Percentiles rank a stretch among this genome's conserved stretches.
phyloP scores from a whole-genome alignment of 2,113 vertebrate genomes.

The Entomyzon cyanotis region DNA sequence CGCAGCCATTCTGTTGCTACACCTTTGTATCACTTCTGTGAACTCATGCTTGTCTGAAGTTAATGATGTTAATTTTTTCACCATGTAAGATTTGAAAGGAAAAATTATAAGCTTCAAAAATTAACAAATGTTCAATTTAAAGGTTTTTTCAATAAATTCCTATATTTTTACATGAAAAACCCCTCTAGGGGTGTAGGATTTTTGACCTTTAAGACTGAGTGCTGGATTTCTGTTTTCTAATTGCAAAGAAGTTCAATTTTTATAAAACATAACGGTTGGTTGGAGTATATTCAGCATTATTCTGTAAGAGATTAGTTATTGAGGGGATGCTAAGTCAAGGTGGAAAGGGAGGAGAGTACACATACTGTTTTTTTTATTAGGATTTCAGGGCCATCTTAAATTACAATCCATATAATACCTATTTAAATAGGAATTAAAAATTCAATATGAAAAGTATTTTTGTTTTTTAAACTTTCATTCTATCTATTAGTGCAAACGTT shows the following conservation, averaged over 20 bases:
- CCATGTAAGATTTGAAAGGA: neutral
- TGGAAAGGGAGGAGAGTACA: neutral
- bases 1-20: neutral
- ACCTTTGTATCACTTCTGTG: neutral
- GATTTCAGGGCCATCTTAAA: neutral
- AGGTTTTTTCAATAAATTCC: neutral
- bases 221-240: neutral
- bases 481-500: neutral
- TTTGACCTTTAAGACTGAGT: neutral
- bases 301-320: neutral
- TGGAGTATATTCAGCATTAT: neutral
- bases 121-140: neutral
- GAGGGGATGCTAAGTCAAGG: neutral
- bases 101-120: neutral
- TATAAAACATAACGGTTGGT: neutral
- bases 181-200: accelerated
- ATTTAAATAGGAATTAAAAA: neutral
- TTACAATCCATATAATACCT: neutral
- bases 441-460: neutral
- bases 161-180: neutral
- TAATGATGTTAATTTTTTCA: neutral
- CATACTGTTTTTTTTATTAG: neutral
- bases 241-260: neutral
- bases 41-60: conserved; percentile 4
- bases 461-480: neutral